Evolutionary conservation across 2,888 invertebrate species (phyloP), one percentile per base, ranked within the genome.

Genomic region (Helobdella robusta): DNA sequence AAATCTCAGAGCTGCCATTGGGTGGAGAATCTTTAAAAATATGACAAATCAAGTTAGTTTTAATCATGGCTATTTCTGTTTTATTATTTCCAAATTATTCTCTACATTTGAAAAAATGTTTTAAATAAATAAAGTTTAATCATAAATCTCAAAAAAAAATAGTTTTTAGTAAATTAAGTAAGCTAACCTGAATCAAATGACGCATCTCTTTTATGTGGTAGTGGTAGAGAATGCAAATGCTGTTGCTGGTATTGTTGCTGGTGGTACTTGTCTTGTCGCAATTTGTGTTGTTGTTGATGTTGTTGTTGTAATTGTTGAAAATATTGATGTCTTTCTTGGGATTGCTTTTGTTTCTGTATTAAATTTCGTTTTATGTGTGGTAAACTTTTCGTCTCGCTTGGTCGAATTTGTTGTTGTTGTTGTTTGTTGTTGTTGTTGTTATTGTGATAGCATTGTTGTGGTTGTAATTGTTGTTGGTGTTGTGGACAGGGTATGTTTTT

Each of bases 131-230:
- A n/a, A n/a, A n/a, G n/a, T n/a, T n/a, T n/a, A n/a, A n/a, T n/a
- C n/a, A n/a, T n/a, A n/a, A n/a, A n/a, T n/a, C n/a, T n/a, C n/a
- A n/a, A n/a, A n/a, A n/a, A n/a, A n/a, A n/a, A n/a, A n/a, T n/a
- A n/a, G n/a, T n/a, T n/a, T n/a, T n/a, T n/a, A n/a, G n/a, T n/a
- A n/a, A n/a, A n/a, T n/a, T n/a, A 11, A 15, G n/a, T 40, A 40
- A 40, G 44, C 6, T 56, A 11, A 56, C 56, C 56, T 25, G 56
- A 56, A 8, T 56, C 56, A 5, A 56, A 32, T n/a, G 56, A 56
- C 28, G 56, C 56, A 18, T 56, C 56, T 28, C 32, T 30, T 25
- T 30, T 30, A 6, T n/a, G n/a, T n/a, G 56, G 56, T n/a, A n/a
- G n/a, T 5, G 56, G 23, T 1, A 28, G 4, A 28, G 8, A 5